Conservation (phyloP, 2,888 invertebrate species). For the Limnephilus lunatus region DNA sequence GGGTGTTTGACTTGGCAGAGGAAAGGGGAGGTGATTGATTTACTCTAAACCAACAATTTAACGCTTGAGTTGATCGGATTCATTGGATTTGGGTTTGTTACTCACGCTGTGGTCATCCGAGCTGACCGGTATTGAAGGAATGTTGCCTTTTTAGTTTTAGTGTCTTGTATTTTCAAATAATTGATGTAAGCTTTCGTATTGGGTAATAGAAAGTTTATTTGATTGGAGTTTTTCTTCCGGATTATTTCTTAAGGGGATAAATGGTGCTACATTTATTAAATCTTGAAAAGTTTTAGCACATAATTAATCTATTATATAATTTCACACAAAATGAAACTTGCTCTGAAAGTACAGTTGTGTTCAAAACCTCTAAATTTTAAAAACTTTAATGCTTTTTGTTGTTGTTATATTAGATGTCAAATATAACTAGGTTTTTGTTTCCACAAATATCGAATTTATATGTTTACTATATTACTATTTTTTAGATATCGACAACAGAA, state of each 20-base stretch:
- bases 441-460: too few relatives aligned
- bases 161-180: constrained; percentile 31
- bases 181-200: constrained; percentile 23
- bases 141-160: constrained; percentile 14
- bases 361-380: too few relatives aligned
- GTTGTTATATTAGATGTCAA: too few relatives aligned
- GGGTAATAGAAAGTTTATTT: constrained; percentile 1
- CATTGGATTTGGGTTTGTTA: constrained; percentile 65
- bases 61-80: constrained; percentile 66
- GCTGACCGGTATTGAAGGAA: constrained; percentile 34
- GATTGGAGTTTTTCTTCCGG: background rate
- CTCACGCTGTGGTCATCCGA: constrained; percentile 56
- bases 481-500: too few relatives aligned
- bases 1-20: constrained; percentile 18
- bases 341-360: too few relatives aligned
- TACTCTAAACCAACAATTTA: constrained; percentile 66
- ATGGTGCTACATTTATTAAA: background rate
- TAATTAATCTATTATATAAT: too few relatives aligned
- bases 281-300: background rate
- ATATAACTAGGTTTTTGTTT: too few relatives aligned
- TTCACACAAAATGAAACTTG: too few relatives aligned
- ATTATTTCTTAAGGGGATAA: background rate
- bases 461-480: too few relatives aligned
- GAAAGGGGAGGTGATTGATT: constrained; percentile 64
- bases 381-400: too few relatives aligned